Conservation (phyloP, 2,888 invertebrate species). For the Argyresthia albistria region DNA sequence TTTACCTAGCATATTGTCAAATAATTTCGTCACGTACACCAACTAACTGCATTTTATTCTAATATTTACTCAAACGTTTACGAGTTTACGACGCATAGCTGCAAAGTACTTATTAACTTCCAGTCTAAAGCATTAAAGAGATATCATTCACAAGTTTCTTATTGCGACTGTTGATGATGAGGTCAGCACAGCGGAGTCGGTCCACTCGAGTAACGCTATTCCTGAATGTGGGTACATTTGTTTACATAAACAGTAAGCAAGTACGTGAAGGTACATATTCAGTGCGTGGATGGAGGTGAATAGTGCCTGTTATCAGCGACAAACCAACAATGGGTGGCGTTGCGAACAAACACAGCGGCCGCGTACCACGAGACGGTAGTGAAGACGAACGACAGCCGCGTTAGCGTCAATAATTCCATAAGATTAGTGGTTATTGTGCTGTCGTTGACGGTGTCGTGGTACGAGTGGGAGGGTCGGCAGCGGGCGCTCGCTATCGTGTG, state of each 20-base stretch:
- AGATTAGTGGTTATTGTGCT: conserved; percentile 14
- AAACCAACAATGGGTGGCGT: conserved; percentile 26
- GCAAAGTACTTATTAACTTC: background rate
- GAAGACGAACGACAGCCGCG: background rate
- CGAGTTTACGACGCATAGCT: background rate
- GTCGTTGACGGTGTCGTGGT: conserved; percentile 35
- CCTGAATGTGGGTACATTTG: background rate
- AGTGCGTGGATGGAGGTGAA: conserved; percentile 18
- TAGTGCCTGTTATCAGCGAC: conserved; percentile 44
- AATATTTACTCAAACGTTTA: background rate
- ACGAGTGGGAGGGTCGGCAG: conserved; percentile 44
- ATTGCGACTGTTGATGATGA: background rate
- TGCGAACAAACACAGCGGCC: conserved; percentile 2
- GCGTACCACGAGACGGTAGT: background rate
- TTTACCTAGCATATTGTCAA: background rate
- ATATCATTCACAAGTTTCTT: too few species aligned
- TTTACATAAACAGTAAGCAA: too few species aligned
- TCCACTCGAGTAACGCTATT: conserved; percentile 2
- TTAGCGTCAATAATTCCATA: conserved; percentile 9
- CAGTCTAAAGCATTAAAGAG: background rate
- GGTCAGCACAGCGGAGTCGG: background rate
- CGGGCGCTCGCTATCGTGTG: conserved; percentile 62
- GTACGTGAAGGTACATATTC: conserved; percentile 18
- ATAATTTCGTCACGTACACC: background rate
- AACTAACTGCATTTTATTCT: background rate